Evolutionary conservation across 2,888 invertebrate genomes (phyloP).

Genomic region (Rhagonycha fulva): DNA sequence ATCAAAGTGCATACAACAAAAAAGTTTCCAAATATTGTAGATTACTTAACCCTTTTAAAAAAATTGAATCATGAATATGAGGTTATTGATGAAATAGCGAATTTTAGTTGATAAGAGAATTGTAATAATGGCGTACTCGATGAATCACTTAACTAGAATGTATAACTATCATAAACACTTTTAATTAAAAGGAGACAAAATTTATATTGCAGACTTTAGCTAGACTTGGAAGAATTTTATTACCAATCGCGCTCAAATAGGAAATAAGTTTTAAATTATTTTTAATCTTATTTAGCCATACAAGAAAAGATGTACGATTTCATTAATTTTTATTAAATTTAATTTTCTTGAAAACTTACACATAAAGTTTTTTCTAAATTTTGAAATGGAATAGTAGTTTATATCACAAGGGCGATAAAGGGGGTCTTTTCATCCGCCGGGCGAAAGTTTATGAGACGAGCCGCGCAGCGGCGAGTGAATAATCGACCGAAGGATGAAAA

Average conservation of each 20-base stretch:
- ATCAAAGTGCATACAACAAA: neutral
- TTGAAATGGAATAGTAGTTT: too few species aligned
- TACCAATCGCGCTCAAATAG: neutral
- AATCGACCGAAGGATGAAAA: too few species aligned
- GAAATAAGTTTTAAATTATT: neutral
- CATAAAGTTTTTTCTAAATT: too few species aligned
- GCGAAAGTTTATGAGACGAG: too few species aligned
- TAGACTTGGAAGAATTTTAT: neutral
- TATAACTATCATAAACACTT: neutral
- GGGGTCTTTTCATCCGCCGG: too few species aligned
- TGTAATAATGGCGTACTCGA: neutral
- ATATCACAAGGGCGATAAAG: too few species aligned
- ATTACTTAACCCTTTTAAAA: neutral
- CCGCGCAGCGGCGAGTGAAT: too few species aligned
- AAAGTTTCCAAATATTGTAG: neutral
- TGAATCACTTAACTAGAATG: neutral
- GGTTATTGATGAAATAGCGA: neutral
- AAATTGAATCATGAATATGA: neutral
- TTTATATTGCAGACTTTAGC: neutral
- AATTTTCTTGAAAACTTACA: neutral
- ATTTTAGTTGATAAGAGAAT: neutral
- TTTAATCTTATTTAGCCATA: neutral
- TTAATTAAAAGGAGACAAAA: too few species aligned
- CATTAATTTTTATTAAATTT: neutral
- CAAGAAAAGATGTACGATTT: neutral